Conservation (phyloP, 2,113 vertebrate genomes). For the Chaetorhynchus papuensis region DNA sequence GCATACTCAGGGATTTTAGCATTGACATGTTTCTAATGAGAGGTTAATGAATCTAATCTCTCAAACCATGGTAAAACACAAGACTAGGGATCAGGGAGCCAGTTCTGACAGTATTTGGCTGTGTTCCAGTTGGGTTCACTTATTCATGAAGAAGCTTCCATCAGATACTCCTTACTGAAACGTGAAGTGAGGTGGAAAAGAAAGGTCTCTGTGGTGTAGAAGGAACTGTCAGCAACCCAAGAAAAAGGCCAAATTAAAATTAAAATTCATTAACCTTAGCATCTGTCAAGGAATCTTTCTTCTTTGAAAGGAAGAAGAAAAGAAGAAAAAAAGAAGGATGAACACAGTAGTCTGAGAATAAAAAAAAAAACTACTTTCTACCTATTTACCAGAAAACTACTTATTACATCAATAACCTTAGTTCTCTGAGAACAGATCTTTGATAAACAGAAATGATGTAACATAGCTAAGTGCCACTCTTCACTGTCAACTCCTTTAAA, state of each 20-base stretch:
- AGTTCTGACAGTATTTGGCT: slow-evolving; percentile 22
- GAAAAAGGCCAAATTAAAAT: slow-evolving; percentile 39
- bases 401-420: background rate
- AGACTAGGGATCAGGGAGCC: slow-evolving; percentile 26
- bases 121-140: slow-evolving; percentile 27
- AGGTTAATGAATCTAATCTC: slow-evolving; percentile 61
- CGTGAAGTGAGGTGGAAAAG: slow-evolving; percentile 13
- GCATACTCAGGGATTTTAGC: slow-evolving; percentile 10
- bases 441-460: background rate
- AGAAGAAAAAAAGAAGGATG: background rate
- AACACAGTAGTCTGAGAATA: background rate
- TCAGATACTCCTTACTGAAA: background rate
- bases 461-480: background rate
- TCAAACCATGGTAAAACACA: slow-evolving; percentile 14
- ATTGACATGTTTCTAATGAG: slow-evolving; percentile 46
- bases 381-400: background rate
- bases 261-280: slow-evolving; percentile 41
- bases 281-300: slow-evolving; percentile 40
- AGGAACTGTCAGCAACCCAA: slow-evolving; percentile 14
- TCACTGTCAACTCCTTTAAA: background rate
- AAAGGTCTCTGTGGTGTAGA: background rate
- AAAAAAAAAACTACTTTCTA: background rate
- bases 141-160: slow-evolving; percentile 41
- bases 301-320: background rate
- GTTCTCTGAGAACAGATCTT: background rate